A percentile compares a stretch with the other conserved stretches of the same genome.
Conservation (phyloP, 2,797 vertebrate species). For the Halcyon smyrnensis region DNA sequence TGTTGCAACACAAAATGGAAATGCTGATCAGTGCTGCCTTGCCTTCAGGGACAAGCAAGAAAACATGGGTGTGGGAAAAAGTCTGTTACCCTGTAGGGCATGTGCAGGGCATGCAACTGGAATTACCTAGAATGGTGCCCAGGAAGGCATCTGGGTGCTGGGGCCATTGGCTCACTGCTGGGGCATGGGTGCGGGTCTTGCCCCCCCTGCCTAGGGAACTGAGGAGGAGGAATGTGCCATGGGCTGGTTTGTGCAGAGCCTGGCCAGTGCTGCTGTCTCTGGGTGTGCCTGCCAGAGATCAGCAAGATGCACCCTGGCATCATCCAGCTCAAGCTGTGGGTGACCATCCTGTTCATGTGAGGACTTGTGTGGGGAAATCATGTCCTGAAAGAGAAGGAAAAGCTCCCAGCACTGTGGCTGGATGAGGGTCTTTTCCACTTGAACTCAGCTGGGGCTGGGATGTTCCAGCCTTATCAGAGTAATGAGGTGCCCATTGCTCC, state of each 20-base stretch:
- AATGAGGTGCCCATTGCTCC: accelerated
- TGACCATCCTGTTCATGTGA: accelerated
- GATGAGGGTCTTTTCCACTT: neutral
- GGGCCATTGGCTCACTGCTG: neutral
- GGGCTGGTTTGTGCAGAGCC: neutral
- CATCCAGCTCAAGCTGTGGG: neutral
- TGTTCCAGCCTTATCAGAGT: accelerated
- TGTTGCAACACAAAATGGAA: conserved; percentile 62
- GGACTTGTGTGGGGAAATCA: neutral
- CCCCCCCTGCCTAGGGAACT: neutral
- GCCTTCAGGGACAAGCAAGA: conserved; percentile 47
- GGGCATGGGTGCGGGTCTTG: neutral
- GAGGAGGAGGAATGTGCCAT: neutral
- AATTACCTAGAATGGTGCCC: conserved; percentile 1
- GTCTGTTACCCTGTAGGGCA: conserved; percentile 36
- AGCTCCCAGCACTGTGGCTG: neutral
- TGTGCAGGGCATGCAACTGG: conserved; percentile 25
- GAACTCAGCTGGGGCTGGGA: neutral
- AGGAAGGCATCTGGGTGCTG: neutral
- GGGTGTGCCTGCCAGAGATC: neutral
- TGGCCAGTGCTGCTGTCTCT: accelerated
- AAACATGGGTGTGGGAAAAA: conserved; percentile 54
- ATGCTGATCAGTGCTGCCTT: conserved; percentile 44
- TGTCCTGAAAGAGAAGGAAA: neutral
- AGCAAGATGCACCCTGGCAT: neutral